Evolutionary conservation across 2,888 invertebrate species (phyloP), one percentile per base, ranked within the genome.

Genomic region (Coenonympha glycerion): DNA sequence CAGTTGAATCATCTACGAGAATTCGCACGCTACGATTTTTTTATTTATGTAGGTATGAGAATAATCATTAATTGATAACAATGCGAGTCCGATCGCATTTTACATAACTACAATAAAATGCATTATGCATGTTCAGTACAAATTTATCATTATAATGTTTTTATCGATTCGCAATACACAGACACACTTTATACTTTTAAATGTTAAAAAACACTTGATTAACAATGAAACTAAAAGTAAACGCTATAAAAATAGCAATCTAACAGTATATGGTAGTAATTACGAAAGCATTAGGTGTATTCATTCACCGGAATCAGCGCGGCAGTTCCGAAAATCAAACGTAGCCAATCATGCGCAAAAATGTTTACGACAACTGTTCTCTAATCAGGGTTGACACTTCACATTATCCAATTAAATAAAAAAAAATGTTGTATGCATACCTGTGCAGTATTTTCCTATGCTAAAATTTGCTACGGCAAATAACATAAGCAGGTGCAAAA

Each of bases 351-450:
- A 46, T 55, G 45, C 58, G 62, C 55, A 55, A 59, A 62, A 73
- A 71, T 69, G 71, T 71, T 70, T 63, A 56, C 60, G 62, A 64
- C 62, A 57, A 52, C 66, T 71, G 71, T 49, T 56, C 52, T 44
- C 49, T 61, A 58, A 65, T 62, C 71, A 74, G 72, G 74, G 68
- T 42, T 21, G 19, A 13, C 71, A 71, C 31, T 33, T 46, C 40
- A 46, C 36, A 26, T 6, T 8, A 6, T 9, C 2, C 9, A 24
- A 24, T 24, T 6, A 6, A 9, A 9, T 6, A 24, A 24, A 8
- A 6, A 4, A 9, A 6, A 24, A 8, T 9, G 2, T n/a, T n/a
- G n/a, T n/a, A n/a, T n/a, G n/a, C n/a, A n/a, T n/a, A n/a, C n/a
- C n/a, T n/a, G n/a, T n/a, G n/a, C n/a, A n/a, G n/a, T n/a, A n/a